Evolutionary conservation across 2,888 invertebrate species (phyloP).

Genomic region (Pseudococcus jackbeardsleyi): DNA sequence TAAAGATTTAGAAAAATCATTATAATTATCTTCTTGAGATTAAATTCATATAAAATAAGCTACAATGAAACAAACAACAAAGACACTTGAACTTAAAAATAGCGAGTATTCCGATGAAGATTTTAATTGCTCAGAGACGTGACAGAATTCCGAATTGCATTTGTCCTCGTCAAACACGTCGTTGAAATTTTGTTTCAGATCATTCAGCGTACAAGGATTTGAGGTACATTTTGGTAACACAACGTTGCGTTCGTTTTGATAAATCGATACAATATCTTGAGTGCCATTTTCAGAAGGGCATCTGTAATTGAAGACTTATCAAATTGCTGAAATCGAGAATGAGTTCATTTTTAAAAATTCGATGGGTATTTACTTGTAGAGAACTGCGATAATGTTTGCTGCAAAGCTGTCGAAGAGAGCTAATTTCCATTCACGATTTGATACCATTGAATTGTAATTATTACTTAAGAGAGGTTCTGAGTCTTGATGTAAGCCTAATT

Average conservation of each 20-base stretch:
- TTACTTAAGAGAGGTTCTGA: conserved; percentile 75
- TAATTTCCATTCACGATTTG: conserved; percentile 77
- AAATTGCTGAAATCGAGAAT: neutral
- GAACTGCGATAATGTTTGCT: conserved; percentile 80
- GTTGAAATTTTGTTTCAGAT: conserved; percentile 6
- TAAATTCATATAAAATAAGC: neutral
- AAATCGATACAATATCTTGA: neutral
- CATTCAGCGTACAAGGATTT: neutral
- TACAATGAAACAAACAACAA: neutral
- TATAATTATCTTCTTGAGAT: neutral
- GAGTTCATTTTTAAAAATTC: neutral
- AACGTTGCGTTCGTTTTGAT: conserved; percentile 13
- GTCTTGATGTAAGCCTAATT: conserved; percentile 77
- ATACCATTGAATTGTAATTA: conserved; percentile 74
- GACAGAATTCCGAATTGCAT: neutral
- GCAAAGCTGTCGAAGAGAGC: conserved; percentile 80
- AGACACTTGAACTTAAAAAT: neutral
- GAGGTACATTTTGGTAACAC: neutral
- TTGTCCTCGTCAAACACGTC: conserved; percentile 7
- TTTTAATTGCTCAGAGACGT: neutral
- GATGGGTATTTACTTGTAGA: conserved; percentile 73
- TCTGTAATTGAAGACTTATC: neutral
- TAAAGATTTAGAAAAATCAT: neutral
- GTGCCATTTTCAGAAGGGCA: neutral
- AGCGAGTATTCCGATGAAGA: neutral